Evolutionary conservation across 30 jellyfish, hydroid and myxozoan species (phyloP).

Genomic region (Turritopsis rubra): DNA sequence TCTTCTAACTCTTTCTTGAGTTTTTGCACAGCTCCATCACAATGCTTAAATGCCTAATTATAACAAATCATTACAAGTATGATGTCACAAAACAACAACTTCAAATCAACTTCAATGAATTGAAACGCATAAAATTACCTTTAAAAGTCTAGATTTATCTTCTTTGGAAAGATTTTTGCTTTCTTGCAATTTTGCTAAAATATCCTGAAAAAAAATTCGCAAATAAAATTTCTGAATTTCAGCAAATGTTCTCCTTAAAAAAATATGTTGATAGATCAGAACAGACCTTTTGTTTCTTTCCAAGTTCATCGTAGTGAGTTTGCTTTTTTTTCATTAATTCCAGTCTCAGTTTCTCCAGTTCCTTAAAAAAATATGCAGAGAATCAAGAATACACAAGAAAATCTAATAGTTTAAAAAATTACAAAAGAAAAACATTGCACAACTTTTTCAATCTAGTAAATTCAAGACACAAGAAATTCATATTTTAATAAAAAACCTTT

Average conservation of each 20-base stretch:
- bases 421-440: too few species aligned
- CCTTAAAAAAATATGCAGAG: constrained; percentile 40
- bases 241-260: background rate
- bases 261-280: background rate
- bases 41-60: constrained; percentile 29
- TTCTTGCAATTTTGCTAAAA: constrained; percentile 53
- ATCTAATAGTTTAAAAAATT: too few species aligned
- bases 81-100: background rate
- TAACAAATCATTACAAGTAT: background rate
- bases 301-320: constrained; percentile 67
- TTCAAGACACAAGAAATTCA: too few species aligned
- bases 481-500: background rate
- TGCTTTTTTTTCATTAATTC: constrained; percentile 84
- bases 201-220: constrained; percentile 25
- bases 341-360: constrained; percentile 51
- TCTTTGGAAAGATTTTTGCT: constrained; percentile 24
- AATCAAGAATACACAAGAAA: background rate
- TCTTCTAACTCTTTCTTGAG: constrained; percentile 29
- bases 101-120: background rate
- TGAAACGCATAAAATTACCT: constrained; percentile 24
- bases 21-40: constrained; percentile 30
- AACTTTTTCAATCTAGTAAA: too few species aligned
- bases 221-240: background rate
- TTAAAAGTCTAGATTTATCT: constrained; percentile 32
- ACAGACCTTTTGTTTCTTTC: constrained; percentile 80